Conservation (phyloP, 2,113 vertebrate species). For the Aptenodytes patagonicus region DNA sequence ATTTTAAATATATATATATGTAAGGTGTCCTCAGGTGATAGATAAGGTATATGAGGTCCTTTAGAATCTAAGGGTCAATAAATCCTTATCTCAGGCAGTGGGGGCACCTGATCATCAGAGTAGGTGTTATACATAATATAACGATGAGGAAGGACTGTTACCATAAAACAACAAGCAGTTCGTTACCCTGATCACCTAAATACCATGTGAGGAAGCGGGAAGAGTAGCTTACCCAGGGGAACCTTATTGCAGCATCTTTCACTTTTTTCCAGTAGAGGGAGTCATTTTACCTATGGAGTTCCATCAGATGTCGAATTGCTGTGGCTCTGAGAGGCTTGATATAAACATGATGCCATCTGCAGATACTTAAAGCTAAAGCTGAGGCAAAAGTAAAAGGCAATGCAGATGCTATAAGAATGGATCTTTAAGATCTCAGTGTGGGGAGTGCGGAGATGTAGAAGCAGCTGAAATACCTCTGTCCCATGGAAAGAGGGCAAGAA, state of each 20-base stretch:
- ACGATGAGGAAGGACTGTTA: neutral
- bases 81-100: neutral
- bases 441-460: neutral
- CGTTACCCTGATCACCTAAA: neutral
- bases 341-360: neutral
- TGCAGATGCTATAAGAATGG: neutral
- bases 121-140: neutral
- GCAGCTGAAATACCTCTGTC: neutral
- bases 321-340: neutral
- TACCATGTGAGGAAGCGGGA: neutral
- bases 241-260: neutral
- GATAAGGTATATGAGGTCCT: neutral
- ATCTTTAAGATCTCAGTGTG: neutral
- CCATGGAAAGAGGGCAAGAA: neutral
- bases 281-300: neutral
- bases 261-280: neutral
- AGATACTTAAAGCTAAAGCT: neutral
- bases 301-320: neutral
- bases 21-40: neutral
- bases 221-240: no score
- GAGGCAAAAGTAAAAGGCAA: neutral
- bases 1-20: neutral
- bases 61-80: neutral
- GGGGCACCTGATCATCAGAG: rapidly evolving
- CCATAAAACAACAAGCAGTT: neutral